Percentiles rank a stretch among this genome's conserved stretches.
Conservation (phyloP, 2,797 vertebrate genomes). For the Tolypeutes matacus region DNA sequence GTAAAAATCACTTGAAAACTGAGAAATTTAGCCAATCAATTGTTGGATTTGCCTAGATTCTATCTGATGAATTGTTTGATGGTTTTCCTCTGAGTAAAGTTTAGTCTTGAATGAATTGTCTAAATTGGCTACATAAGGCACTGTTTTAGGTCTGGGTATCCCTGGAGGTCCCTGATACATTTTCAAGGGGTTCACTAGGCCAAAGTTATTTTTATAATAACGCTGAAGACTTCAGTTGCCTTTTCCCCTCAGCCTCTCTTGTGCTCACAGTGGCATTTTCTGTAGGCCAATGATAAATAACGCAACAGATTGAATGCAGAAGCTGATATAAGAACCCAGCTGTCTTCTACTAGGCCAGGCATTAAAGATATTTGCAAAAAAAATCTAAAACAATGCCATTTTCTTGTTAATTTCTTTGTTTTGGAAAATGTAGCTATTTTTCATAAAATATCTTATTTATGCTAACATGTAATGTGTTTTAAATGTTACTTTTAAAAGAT, state of each 20-base stretch:
- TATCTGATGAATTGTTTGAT: background rate
- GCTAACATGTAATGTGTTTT: background rate
- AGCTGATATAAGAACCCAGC: background rate
- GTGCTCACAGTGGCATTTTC: background rate
- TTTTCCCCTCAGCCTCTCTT: background rate
- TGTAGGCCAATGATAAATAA: fast-evolving
- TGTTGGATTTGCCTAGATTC: background rate
- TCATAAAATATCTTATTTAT: background rate
- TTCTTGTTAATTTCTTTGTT: background rate
- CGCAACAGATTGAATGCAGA: background rate
- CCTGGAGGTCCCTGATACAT: background rate
- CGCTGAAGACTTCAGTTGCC: background rate
- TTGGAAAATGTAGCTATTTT: background rate
- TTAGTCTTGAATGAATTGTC: background rate
- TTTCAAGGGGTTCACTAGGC: background rate
- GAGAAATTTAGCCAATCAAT: background rate
- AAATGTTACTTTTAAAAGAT: background rate
- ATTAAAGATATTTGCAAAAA: background rate
- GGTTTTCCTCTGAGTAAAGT: background rate
- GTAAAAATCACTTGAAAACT: background rate
- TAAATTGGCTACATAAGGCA: too few relatives aligned
- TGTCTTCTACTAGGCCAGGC: background rate
- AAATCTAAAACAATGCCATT: background rate
- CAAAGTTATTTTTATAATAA: background rate
- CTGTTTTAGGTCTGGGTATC: background rate